Conservation (phyloP, 2,888 invertebrate species). For the Synergus gifuensis region DNA sequence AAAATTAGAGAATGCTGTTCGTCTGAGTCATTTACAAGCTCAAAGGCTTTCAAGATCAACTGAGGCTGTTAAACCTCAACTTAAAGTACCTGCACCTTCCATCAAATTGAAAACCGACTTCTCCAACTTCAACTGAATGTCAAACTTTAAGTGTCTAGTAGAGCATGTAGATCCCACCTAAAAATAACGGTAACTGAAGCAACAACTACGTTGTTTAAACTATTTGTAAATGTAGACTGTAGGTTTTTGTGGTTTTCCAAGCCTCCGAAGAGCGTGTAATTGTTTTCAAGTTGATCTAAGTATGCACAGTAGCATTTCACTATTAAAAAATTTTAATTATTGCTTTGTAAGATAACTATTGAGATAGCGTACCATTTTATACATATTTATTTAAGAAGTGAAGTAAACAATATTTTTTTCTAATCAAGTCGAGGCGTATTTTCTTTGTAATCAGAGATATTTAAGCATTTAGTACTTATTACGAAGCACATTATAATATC, state of each 20-base stretch:
- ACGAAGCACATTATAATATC: slow-evolving; percentile 16
- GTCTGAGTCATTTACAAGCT: slow-evolving; percentile 83
- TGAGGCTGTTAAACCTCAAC: slow-evolving; percentile 71
- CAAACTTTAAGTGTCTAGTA: not conserved
- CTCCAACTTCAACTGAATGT: slow-evolving; percentile 87
- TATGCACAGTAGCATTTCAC: not conserved
- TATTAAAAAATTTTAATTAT: not conserved
- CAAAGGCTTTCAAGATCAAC: slow-evolving; percentile 77
- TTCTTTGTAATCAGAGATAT: not conserved
- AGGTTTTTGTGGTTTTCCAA: not conserved
- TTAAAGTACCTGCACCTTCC: slow-evolving; percentile 81
- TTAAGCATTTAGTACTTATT: slow-evolving; percentile 33
- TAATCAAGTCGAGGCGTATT: not conserved
- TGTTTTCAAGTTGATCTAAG: not conserved
- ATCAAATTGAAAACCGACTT: slow-evolving; percentile 97
- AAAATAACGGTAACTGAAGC: not conserved
- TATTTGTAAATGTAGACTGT: not conserved
- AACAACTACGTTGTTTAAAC: not conserved
- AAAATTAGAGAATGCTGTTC: slow-evolving; percentile 92
- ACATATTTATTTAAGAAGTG: not conserved
- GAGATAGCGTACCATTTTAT: not conserved
- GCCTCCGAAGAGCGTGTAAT: not conserved
- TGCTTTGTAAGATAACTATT: not conserved
- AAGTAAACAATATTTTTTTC: not conserved
- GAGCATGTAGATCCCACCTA: not conserved